Base-by-base conservation (phyloP, 2,113 vertebrate genomes). In the Cebidichthys violaceus region DNA sequence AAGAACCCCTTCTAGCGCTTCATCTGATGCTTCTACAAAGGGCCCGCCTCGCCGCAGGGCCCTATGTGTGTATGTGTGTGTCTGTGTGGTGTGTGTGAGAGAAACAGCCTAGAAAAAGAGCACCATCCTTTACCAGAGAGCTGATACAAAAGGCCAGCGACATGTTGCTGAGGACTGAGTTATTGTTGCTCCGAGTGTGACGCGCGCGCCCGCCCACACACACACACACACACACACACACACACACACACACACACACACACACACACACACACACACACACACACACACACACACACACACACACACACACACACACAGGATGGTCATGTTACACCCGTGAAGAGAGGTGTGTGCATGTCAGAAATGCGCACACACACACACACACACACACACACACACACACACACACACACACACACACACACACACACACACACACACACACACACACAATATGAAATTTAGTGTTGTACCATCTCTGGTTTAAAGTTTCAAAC, bases 21-120 rank as follows among this genome's bases (percentile, higher is more conserved):
- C 91, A 95, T 94, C 61, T 83, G 91, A 94, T 93, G 93, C 89
- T 83, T 91, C 82, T 85, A 92, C 87, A 93, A 94, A 94, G 83
- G 82, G 69, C 57, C 50, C 18, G 14, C 43, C 65, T 80, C 62
- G 67, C 89, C 72, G n/a, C 86, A 75, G 89, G 90, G 87, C 77
- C 67, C 62, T 65, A 11, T 37, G 47, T 75, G 35, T 69, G 76
- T 65, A 31, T 50, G 52, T 68, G 64, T 57, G 68, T 47, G 75
- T 54, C 41, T 67, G 45, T 70, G 70, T 43, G 59, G 43, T 52
- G 47, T 4, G n/a, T 35, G 77, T 31, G 59, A 43, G 54, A 29
- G 64, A 47, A 61, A 41, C 15, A 70, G 45, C 17, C 68, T 37
- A 82, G 45, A 88, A 91, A 91, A 92, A 79, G 70, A 89, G 41